Conservation (phyloP, 2,888 invertebrate genomes). For the Colletes collaris region DNA sequence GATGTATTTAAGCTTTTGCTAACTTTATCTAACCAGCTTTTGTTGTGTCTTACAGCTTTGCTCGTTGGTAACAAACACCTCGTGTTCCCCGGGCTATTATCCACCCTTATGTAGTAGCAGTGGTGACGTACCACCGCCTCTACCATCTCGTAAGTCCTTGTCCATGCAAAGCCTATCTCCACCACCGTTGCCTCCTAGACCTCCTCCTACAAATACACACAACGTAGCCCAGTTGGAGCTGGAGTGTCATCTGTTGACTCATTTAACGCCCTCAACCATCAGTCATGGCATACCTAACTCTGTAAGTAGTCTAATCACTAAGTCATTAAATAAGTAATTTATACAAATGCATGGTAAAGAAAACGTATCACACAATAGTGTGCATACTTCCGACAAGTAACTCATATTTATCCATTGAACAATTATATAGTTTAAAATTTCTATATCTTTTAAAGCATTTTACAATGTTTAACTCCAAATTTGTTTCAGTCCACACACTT, state of each 20-base stretch:
- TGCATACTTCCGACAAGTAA: constrained; percentile 26
- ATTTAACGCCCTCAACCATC: constrained; percentile 82
- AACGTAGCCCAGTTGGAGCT: constrained; percentile 80
- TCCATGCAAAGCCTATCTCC: constrained; percentile 83
- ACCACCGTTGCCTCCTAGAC: constrained; percentile 86
- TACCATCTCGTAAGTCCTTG: constrained; percentile 82
- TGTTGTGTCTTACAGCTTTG: constrained; percentile 83
- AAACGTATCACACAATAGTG: constrained; percentile 24
- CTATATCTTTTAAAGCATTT: constrained; percentile 1
- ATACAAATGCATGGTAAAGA: constrained; percentile 48
- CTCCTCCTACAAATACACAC: constrained; percentile 83
- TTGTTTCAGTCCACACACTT: not conserved
- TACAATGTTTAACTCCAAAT: not conserved
- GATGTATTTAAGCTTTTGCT: constrained; percentile 71
- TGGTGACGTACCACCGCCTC: constrained; percentile 82
- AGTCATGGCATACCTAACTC: constrained; percentile 82
- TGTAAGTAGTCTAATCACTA: constrained; percentile 82
- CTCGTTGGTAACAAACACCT: constrained; percentile 82
- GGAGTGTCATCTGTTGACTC: constrained; percentile 82
- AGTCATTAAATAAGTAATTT: constrained; percentile 58
- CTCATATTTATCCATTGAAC: constrained; percentile 19
- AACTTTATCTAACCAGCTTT: constrained; percentile 78
- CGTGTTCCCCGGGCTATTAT: constrained; percentile 80
- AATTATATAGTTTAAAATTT: constrained; percentile 22
- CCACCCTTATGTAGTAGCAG: constrained; percentile 77